Base-by-base conservation (phyloP, 2,888 invertebrate genomes). In the Dynastes tityus region DNA sequence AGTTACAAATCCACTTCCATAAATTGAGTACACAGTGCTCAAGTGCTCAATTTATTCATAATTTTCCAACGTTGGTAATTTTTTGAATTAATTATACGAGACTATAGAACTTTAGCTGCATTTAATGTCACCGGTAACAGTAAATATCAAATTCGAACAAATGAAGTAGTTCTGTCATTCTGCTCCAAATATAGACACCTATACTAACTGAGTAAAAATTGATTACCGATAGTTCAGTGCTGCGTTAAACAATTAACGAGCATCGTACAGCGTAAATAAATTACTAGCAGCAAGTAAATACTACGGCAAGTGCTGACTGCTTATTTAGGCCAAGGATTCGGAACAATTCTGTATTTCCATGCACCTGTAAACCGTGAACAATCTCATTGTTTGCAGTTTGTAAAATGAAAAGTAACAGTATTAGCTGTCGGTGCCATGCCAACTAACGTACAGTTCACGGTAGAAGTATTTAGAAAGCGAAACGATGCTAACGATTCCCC, bases 381-480 rank as follows among this genome's bases (percentile, higher is more conserved):
- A 68, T 68, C 11, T 68, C 37, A 37, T 68, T 68, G 49, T 68
- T 45, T n/a, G 49, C 67, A 16, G 49, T 68, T 68, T 68, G 49
- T 16, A 29, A 27, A 68, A 68, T 49, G 13, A 13, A 68, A 49
- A 9, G 27, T 13, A 68, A 22, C 45, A 29, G 37, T 16, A 45
- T 22, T 65, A 65, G 37, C 40, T 16, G 16, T 8, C 16, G 11
- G n/a, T 16, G 13, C 27, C 22, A 49, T 9, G n/a, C 32, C 27
- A 27, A 61, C 61, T 61, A n/a, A 13, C 8, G 22, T 22, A 11
- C 16, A 11, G 45, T 16, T 68, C 16, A 68, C 49, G 67, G 67
- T 68, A 45, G 67, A 49, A 49, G 8, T 51, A 49, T 68, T 68
- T 68, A 68, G 67, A 68, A 68, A 68, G 67, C 67, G 67, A 68